Evolutionary conservation across 2,113 vertebrate species (phyloP).

Genomic region (Prionailurus bengalensis): DNA sequence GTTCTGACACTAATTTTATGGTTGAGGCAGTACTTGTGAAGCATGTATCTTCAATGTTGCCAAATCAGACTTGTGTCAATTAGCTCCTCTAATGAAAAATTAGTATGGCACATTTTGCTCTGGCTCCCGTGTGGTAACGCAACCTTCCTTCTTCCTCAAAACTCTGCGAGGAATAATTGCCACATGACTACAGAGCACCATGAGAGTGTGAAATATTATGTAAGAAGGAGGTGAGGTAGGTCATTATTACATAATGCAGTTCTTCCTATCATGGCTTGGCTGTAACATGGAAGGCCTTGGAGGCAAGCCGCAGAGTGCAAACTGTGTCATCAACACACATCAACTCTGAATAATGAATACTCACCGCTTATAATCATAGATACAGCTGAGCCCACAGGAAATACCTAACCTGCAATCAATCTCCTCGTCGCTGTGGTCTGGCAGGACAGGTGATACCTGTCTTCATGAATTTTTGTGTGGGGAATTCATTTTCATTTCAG

Average conservation of each 20-base stretch:
- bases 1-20: background rate
- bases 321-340: constrained; percentile 39
- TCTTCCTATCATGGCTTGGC: constrained; percentile 16
- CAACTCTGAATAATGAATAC: constrained; percentile 49
- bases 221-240: constrained; percentile 12
- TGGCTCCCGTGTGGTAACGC: background rate
- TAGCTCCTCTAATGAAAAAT: background rate
- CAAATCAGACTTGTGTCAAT: background rate
- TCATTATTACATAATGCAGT: background rate
- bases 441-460: constrained; percentile 66
- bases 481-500: constrained; percentile 58
- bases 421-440: constrained; percentile 66
- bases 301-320: background rate
- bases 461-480: constrained; percentile 49
- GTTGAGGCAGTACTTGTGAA: background rate
- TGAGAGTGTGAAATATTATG: background rate
- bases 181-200: background rate
- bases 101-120: background rate
- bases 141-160: background rate
- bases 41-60: background rate
- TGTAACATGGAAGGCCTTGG: background rate
- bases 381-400: constrained; percentile 63
- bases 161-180: background rate
- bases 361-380: constrained; percentile 24
- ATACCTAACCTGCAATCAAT: constrained; percentile 11